phyloP scores from a whole-genome alignment of 2,113 vertebrate species.

The Bagarius yarrelli region DNA sequence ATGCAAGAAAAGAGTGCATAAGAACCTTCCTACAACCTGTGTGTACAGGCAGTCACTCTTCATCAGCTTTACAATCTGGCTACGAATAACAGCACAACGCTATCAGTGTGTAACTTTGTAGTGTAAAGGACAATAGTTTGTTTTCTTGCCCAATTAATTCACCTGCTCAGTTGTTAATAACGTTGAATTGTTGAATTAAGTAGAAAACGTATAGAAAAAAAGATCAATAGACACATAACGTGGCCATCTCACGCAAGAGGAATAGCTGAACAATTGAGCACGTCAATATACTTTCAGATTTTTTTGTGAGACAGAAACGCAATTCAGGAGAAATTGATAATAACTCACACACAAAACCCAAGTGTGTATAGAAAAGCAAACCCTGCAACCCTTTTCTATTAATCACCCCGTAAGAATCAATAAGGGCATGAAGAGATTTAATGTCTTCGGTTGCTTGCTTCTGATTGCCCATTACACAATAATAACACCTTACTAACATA shows the following conservation, averaged over 20 bases:
- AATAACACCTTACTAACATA: slow-evolving; percentile 68
- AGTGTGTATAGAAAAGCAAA: slow-evolving; percentile 56
- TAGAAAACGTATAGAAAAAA: slow-evolving; percentile 62
- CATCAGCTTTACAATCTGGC: slow-evolving; percentile 24
- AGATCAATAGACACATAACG: slow-evolving; percentile 64
- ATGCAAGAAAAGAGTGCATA: not conserved
- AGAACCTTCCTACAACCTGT: no score
- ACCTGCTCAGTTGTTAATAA: slow-evolving; percentile 57
- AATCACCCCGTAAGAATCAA: slow-evolving; percentile 70
- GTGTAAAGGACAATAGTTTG: slow-evolving; percentile 66
- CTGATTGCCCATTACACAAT: slow-evolving; percentile 77
- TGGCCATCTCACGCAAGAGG: slow-evolving; percentile 46
- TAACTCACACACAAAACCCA: slow-evolving; percentile 53
- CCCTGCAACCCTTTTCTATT: slow-evolving; percentile 63
- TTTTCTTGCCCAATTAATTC: slow-evolving; percentile 64
- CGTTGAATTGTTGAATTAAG: slow-evolving; percentile 67
- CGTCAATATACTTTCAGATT: slow-evolving; percentile 70
- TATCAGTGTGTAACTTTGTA: slow-evolving; percentile 47
- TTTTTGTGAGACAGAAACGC: slow-evolving; percentile 64
- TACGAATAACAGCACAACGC: slow-evolving; percentile 31
- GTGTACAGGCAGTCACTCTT: slow-evolving; percentile 44
- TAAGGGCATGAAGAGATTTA: slow-evolving; percentile 71
- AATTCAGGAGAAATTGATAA: slow-evolving; percentile 67
- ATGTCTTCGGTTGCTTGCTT: slow-evolving; percentile 70
- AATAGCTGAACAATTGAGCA: slow-evolving; percentile 58